Conservation (phyloP, 2,888 invertebrate genomes). For the Eupithecia inturbata region DNA sequence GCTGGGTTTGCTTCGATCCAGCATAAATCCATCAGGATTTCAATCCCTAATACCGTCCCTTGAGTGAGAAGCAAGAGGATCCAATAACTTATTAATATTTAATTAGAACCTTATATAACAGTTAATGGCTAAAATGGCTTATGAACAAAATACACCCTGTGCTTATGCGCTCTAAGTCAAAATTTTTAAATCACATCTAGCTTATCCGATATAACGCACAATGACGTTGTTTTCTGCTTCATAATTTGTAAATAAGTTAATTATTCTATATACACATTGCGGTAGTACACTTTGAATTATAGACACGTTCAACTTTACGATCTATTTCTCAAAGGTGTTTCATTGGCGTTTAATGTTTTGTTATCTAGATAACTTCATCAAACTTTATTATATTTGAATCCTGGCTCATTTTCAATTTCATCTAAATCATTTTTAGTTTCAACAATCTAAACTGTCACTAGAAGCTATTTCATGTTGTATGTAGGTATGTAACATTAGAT, state of each 20-base stretch:
- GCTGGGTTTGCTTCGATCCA: too few species aligned
- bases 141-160: slow-evolving; percentile 64
- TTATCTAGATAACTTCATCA: background rate
- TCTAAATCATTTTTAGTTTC: background rate
- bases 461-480: background rate
- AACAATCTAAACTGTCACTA: slow-evolving; percentile 4
- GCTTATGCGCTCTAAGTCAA: slow-evolving; percentile 63
- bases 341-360: background rate
- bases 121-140: slow-evolving; percentile 46
- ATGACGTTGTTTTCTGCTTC: slow-evolving; percentile 26
- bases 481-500: background rate
- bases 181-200: slow-evolving; percentile 52
- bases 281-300: slow-evolving; percentile 1
- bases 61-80: slow-evolving; percentile 39
- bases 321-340: background rate
- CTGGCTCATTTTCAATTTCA: background rate
- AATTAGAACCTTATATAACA: slow-evolving; percentile 48
- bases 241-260: slow-evolving; percentile 7
- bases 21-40: too few species aligned
- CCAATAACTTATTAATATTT: slow-evolving; percentile 38
- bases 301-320: background rate
- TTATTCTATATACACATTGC: background rate
- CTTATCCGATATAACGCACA: slow-evolving; percentile 45
- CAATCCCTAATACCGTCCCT: background rate
- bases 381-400: background rate